A percentile compares a stretch with the other conserved stretches of the same genome.
Evolutionary conservation across 2,888 invertebrate genomes (phyloP).

Genomic region (Pheosia gnoma): DNA sequence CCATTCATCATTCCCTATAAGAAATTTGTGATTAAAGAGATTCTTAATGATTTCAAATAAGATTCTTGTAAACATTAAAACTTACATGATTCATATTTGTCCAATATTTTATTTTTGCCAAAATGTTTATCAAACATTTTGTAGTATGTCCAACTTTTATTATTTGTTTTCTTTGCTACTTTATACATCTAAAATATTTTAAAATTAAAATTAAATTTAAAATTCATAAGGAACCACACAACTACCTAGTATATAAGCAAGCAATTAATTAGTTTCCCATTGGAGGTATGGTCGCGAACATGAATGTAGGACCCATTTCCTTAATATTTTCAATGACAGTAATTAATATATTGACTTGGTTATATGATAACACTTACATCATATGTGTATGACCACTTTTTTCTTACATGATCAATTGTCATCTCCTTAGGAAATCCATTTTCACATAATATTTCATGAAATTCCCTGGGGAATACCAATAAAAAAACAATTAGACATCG

Average conservation of each 20-base stretch:
- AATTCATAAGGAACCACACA: too few relatives aligned
- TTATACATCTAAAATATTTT: slow-evolving; percentile 68
- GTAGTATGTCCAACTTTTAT: slow-evolving; percentile 73
- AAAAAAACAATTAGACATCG: neutral
- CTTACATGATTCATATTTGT: slow-evolving; percentile 79
- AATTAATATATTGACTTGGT: neutral
- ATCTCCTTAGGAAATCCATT: slow-evolving; percentile 76
- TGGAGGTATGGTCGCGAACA: too few relatives aligned
- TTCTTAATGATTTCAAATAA: neutral
- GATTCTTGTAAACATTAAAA: slow-evolving; percentile 26
- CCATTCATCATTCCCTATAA: slow-evolving; percentile 77
- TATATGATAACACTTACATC: slow-evolving; percentile 63
- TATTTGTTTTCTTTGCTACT: slow-evolving; percentile 71
- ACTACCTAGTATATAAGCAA: too few relatives aligned
- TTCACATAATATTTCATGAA: slow-evolving; percentile 66
- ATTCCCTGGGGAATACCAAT: slow-evolving; percentile 55
- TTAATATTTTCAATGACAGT: too few relatives aligned
- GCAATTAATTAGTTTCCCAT: too few relatives aligned
- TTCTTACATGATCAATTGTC: slow-evolving; percentile 72
- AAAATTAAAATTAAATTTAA: neutral
- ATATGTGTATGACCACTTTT: slow-evolving; percentile 78
- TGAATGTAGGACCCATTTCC: too few relatives aligned
- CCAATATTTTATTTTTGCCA: slow-evolving; percentile 65
- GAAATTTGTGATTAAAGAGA: neutral
- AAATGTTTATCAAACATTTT: slow-evolving; percentile 76